phyloP scores from a whole-genome alignment of 2,113 vertebrate species.

The Callaeas wilsoni region DNA sequence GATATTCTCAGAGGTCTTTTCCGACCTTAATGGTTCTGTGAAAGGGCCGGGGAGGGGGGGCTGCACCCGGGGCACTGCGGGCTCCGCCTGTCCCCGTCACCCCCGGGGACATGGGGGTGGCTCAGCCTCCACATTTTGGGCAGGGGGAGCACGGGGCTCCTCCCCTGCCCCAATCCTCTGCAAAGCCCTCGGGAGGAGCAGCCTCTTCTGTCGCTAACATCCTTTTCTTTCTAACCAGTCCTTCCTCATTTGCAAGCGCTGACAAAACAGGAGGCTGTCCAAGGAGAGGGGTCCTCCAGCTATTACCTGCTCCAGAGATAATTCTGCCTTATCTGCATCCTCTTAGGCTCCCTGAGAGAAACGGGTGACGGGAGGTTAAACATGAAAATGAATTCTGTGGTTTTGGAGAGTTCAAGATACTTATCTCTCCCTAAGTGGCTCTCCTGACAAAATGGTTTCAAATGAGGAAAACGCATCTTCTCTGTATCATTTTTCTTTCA shows the following conservation, averaged over 20 bases:
- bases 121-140: background rate
- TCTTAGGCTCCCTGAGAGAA: constrained; percentile 38
- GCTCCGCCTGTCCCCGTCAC: background rate
- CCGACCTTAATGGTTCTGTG: fast-evolving
- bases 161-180: background rate
- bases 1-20: background rate
- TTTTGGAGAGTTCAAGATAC: constrained; percentile 59
- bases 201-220: fast-evolving
- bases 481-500: constrained; percentile 34
- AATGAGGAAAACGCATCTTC: constrained; percentile 32
- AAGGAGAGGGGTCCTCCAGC: constrained; percentile 13
- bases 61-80: background rate
- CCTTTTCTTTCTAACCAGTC: background rate
- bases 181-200: background rate
- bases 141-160: background rate
- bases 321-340: constrained; percentile 56
- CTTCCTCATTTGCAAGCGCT: background rate
- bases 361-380: constrained; percentile 25
- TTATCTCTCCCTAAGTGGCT: constrained; percentile 61
- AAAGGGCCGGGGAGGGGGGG: background rate
- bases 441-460: constrained; percentile 55
- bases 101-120: fast-evolving
- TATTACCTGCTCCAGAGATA: constrained; percentile 31
- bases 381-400: constrained; percentile 56
- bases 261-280: background rate